Evolutionary conservation across 2,113 vertebrate species (phyloP), one percentile per base, ranked within the genome.

Genomic region (Delphinus delphis): DNA sequence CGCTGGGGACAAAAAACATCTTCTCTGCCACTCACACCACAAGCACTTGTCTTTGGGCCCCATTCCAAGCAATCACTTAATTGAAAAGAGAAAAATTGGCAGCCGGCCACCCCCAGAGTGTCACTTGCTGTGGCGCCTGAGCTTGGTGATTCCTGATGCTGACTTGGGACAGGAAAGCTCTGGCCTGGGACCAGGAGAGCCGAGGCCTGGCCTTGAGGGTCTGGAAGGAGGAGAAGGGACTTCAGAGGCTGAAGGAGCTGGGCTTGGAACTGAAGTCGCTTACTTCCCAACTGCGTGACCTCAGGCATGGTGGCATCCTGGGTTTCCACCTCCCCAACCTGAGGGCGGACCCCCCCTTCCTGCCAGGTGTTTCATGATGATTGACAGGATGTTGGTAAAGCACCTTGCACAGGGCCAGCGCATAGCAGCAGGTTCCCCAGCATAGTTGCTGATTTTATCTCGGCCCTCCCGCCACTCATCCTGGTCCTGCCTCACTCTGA

Each of bases 11-110:
- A 1, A 15, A 60, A n/a, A 9, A 23, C 3, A 0, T 60, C 84
- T n/a, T 23, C 1, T 84, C 80, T 79, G 83, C 83, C 0, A 0
- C 38, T 5, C 2, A 12, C 41, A 31, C 91, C 63, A 23, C 47
- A 21, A 85, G 41, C 74, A 17, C 96, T 96, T 55, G 73, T 36
- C 25, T 80, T 21, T 94, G 93, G 95, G 95, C 93, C 68, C 80
- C 1, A 17, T 89, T 93, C 93, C 96, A 95, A 77, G 82, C 82
- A 80, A 80, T 94, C 93, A 87, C 92, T 97, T 95, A 95, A 97
- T 87, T 97, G 82, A 89, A 97, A 88, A 93, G 79, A 65, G 26
- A 13, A 28, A 63, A 28, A 25, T 4, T 86, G 96, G 97, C 96
- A 84, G 79, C 21, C 20, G 0, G 79, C 86, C 82, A 67, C 58